Percentiles rank a stretch among this genome's conserved stretches.
Evolutionary conservation across 2,113 vertebrate genomes (phyloP).

Genomic region (Calidris pygmaea): DNA sequence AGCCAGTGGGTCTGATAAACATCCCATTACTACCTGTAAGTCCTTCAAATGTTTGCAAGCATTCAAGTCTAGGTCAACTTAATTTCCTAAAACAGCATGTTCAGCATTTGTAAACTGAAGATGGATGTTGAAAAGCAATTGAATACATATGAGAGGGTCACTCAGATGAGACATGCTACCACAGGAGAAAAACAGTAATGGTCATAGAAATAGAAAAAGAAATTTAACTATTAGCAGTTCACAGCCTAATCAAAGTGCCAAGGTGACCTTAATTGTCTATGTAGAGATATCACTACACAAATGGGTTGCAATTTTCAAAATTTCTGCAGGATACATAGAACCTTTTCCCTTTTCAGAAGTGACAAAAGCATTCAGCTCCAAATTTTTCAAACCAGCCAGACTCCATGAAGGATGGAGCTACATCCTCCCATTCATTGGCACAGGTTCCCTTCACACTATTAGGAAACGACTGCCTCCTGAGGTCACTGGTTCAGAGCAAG

Average conservation of each 20-base stretch:
- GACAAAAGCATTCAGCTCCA: background rate
- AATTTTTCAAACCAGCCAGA: background rate
- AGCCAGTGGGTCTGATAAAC: background rate
- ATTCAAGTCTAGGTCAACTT: background rate
- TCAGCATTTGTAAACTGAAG: background rate
- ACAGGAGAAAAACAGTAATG: background rate
- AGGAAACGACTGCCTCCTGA: background rate
- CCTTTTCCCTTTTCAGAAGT: background rate
- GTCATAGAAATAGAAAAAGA: background rate
- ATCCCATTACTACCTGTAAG: background rate
- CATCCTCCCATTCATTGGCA: background rate
- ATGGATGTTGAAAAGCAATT: background rate
- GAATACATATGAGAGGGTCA: background rate
- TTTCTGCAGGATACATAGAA: background rate
- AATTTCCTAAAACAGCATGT: background rate
- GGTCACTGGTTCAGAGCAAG: background rate
- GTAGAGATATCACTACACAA: background rate
- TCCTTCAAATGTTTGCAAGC: background rate
- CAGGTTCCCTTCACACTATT: background rate
- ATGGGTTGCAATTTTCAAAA: background rate
- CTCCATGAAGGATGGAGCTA: background rate
- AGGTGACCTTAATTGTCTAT: background rate
- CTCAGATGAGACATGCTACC: background rate
- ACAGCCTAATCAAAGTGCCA: background rate
- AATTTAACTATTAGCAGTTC: background rate